Evolutionary conservation across 2,888 invertebrate genomes (phyloP).

Genomic region (Molanna angustata): DNA sequence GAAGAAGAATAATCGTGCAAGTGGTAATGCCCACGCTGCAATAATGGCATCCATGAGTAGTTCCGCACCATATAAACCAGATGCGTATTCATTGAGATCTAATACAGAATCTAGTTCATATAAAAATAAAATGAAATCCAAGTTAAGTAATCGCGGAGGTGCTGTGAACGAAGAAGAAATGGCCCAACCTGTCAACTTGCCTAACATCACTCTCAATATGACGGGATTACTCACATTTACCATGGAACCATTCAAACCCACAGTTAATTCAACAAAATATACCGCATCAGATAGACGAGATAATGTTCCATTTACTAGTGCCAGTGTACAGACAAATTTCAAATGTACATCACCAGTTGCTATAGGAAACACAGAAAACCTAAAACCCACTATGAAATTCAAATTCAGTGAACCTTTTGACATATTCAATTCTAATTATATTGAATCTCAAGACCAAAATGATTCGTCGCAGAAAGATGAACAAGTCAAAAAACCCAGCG

Average conservation of each 20-base stretch:
- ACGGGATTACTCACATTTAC: slow-evolving; percentile 21
- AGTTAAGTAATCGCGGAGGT: slow-evolving; percentile 10
- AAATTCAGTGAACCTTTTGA: slow-evolving; percentile 29
- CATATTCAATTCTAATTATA: slow-evolving; percentile 20
- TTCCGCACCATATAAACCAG: slow-evolving; percentile 21
- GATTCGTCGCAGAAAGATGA: neutral
- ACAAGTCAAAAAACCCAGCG: neutral
- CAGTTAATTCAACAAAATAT: slow-evolving; percentile 1
- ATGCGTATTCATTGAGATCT: slow-evolving; percentile 8
- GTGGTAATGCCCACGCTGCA: slow-evolving; percentile 23
- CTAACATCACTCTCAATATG: slow-evolving; percentile 20
- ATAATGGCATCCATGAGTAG: slow-evolving; percentile 29
- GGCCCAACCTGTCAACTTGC: slow-evolving; percentile 17
- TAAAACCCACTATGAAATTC: slow-evolving; percentile 19
- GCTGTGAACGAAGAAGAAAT: slow-evolving; percentile 17
- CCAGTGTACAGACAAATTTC: slow-evolving; percentile 11
- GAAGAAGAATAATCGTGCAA: slow-evolving; percentile 41
- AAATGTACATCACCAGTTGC: slow-evolving; percentile 20
- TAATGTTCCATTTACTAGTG: neutral
- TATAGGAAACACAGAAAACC: slow-evolving; percentile 1
- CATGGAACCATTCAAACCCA: slow-evolving; percentile 3
- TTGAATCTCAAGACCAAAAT: neutral
- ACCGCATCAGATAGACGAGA: slow-evolving; percentile 2
- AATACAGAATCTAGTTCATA: slow-evolving; percentile 7
- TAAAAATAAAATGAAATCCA: slow-evolving; percentile 22